Evolutionary conservation across 2,113 vertebrate species (phyloP).

Genomic region (Choloepus hoffmanni): DNA sequence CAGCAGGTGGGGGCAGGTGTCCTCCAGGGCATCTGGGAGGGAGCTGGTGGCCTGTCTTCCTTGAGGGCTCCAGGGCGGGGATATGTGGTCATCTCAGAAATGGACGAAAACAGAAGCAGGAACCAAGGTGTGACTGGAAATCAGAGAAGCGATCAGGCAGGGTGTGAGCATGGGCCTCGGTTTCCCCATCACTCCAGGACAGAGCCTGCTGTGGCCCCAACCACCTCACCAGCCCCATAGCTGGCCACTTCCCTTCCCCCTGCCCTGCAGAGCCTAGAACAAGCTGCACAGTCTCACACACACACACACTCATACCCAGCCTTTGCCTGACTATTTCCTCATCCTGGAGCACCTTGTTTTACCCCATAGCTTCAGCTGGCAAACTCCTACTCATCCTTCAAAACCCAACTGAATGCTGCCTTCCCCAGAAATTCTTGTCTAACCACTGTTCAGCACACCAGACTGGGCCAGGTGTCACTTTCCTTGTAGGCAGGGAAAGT

Average conservation of each 20-base stretch:
- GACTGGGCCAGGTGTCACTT: neutral
- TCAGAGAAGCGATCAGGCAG: neutral
- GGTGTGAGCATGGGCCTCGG: neutral
- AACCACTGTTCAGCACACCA: neutral
- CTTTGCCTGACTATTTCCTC: neutral
- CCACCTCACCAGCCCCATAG: neutral
- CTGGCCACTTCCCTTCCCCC: neutral
- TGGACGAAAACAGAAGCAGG: neutral
- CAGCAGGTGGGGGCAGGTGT: neutral
- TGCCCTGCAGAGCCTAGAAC: neutral
- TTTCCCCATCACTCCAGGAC: neutral
- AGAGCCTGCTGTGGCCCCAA: neutral
- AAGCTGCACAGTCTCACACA: accelerated
- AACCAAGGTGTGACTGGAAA: neutral
- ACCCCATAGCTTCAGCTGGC: accelerated
- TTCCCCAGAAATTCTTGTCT: neutral
- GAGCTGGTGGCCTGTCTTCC: neutral
- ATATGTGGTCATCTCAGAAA: neutral
- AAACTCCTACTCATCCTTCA: conserved; percentile 33
- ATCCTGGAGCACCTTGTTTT: neutral
- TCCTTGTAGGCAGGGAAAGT: neutral
- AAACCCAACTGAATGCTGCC: neutral
- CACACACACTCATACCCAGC: accelerated
- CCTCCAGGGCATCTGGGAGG: neutral
- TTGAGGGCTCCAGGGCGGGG: neutral